Evolutionary conservation across 2,113 vertebrate species (phyloP).

Genomic region (Pterocles gutturalis): DNA sequence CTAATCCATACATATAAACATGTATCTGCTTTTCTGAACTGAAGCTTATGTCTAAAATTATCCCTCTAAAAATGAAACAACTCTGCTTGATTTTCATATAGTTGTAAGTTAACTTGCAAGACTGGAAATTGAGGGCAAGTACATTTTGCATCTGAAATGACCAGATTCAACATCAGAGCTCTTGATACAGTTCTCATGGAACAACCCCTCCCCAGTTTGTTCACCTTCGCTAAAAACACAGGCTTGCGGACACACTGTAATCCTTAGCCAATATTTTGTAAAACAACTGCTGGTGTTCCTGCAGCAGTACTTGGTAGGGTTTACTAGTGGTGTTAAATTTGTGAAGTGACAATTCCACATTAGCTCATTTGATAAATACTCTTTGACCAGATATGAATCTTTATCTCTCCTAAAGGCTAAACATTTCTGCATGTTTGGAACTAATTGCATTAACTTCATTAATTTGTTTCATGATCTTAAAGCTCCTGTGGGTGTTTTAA

Average conservation of each 20-base stretch:
- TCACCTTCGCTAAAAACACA: fast-evolving
- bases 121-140: not conserved
- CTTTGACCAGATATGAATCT: slow-evolving; percentile 23
- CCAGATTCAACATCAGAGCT: not conserved
- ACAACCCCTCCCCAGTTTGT: not conserved
- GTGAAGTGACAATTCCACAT: not conserved
- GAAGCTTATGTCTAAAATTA: not conserved
- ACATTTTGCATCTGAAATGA: not conserved
- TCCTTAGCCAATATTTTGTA: not conserved
- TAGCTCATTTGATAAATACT: slow-evolving; percentile 5
- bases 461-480: slow-evolving; percentile 46
- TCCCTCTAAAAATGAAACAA: not conserved
- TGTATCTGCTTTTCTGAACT: not conserved
- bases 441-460: slow-evolving; percentile 66
- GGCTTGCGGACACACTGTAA: not conserved
- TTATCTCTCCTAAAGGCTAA: slow-evolving; percentile 56
- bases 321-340: slow-evolving; percentile 3
- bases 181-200: not conserved
- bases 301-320: not conserved
- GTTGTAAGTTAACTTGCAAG: not conserved
- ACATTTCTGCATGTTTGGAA: slow-evolving; percentile 42
- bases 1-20: not conserved
- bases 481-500: slow-evolving; percentile 26
- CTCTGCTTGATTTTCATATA: not conserved
- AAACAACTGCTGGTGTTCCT: not conserved